Percentiles rank a stretch among this genome's conserved stretches.
These are phyloP conservation scores for Plusia festucae DNA, from an alignment of 2,888 invertebrate genomes.

Conservation along the genomic window DNA sequence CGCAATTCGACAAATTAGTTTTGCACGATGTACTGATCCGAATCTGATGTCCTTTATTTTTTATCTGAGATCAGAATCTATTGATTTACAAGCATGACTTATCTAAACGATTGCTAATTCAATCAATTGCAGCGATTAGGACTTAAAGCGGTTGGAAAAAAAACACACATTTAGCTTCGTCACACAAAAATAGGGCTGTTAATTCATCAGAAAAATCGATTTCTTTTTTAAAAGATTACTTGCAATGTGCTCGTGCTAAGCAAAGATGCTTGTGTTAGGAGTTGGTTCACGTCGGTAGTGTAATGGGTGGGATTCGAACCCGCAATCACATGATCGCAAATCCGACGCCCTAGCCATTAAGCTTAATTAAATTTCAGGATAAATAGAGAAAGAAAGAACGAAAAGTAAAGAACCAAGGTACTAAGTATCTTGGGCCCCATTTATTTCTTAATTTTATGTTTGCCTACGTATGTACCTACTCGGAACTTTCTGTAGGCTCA, in stretches of 20 bases:
- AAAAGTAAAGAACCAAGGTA: too few relatives aligned
- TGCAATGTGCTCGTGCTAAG: too few relatives aligned
- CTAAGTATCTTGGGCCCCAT: neutral
- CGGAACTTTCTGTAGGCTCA: neutral
- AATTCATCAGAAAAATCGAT: neutral
- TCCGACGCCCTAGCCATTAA: too few relatives aligned
- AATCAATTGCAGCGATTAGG: constrained; percentile 25
- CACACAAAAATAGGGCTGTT: constrained; percentile 5
- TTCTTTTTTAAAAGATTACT: too few relatives aligned
- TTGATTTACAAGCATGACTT: neutral
- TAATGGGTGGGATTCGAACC: too few relatives aligned
- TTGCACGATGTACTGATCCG: neutral
- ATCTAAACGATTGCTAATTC: constrained; percentile 8
- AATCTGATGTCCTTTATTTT: neutral
- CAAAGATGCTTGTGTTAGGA: too few relatives aligned
- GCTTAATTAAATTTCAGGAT: neutral
- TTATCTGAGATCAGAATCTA: neutral
- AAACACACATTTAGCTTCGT: constrained; percentile 5
- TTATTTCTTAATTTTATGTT: neutral
- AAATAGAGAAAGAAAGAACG: neutral
- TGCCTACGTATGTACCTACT: neutral
- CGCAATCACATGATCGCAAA: too few relatives aligned
- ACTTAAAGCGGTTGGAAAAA: constrained; percentile 12
- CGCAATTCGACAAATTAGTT: neutral
- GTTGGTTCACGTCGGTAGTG: too few relatives aligned